Evolutionary conservation across 2,797 vertebrate species (phyloP).

Genomic region (Chelmon rostratus): DNA sequence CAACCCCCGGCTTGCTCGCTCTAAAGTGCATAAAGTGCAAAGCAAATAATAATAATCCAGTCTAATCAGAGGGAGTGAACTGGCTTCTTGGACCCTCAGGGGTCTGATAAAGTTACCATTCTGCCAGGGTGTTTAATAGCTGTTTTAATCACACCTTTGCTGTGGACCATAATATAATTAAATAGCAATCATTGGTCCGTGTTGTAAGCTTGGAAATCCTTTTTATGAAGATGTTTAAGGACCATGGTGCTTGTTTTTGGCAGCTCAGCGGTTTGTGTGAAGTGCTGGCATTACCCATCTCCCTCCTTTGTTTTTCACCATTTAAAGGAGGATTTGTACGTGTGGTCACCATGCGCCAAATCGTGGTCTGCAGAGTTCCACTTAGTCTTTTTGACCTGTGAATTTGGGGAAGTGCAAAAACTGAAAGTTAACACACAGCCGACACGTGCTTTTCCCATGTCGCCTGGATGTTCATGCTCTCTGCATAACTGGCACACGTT

Average conservation of each 20-base stretch:
- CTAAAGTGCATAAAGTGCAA: neutral
- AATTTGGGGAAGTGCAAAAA: slow-evolving; percentile 58
- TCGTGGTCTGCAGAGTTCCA: slow-evolving; percentile 1
- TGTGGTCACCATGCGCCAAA: neutral
- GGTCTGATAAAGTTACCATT: neutral
- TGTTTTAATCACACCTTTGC: neutral
- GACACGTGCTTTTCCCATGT: neutral
- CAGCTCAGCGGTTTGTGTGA: too few species aligned
- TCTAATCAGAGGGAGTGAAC: neutral
- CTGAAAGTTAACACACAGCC: slow-evolving; percentile 24
- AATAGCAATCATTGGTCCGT: neutral
- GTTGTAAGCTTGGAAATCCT: neutral
- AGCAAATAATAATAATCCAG: neutral
- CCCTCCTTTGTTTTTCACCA: too few species aligned
- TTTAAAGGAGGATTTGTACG: neutral
- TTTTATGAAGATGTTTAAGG: neutral
- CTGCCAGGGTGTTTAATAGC: neutral
- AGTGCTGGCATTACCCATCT: neutral
- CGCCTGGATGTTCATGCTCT: neutral
- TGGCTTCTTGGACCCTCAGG: neutral
- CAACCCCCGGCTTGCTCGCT: neutral
- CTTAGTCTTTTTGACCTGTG: slow-evolving; percentile 33
- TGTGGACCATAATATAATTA: neutral
- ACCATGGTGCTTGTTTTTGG: neutral
- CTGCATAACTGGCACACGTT: too few species aligned